A percentile compares a stretch with the other conserved stretches of the same genome.
These are phyloP conservation scores for Sinocyclocheilus anshuiensis DNA, from an alignment of 2,113 vertebrate genomes.

Conservation along the genomic window DNA sequence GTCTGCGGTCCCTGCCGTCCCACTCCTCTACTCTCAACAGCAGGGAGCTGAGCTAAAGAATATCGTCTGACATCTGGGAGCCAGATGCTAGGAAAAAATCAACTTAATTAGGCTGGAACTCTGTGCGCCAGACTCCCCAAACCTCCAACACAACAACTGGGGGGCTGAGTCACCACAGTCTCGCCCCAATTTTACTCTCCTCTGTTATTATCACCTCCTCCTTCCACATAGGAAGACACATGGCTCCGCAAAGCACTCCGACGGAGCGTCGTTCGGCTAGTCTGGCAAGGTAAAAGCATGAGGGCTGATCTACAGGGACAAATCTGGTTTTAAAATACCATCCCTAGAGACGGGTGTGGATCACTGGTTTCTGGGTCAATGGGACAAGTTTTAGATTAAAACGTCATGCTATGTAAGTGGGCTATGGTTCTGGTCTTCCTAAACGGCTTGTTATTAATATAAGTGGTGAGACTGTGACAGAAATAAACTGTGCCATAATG, in stretches of 20 bases:
- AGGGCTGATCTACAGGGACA: conserved; percentile 20
- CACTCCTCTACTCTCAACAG: conserved; percentile 3
- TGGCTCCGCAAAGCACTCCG: neutral
- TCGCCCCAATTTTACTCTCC: conserved; percentile 36
- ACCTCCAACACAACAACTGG: conserved; percentile 43
- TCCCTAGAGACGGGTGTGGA: conserved; percentile 38
- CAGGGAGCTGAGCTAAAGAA: conserved; percentile 39
- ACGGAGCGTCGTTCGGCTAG: neutral
- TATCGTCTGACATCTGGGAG: conserved; percentile 59
- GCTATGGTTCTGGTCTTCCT: neutral
- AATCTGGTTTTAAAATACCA: conserved; percentile 38
- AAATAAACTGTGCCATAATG: conserved; percentile 35
- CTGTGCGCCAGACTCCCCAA: conserved; percentile 52
- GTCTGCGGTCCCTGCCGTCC: conserved; percentile 31
- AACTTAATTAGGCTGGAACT: conserved; percentile 62
- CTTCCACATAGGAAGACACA: conserved; percentile 33
- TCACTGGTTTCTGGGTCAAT: conserved; percentile 39
- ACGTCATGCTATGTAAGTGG: conserved; percentile 29
- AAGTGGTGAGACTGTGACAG: neutral
- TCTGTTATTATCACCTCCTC: conserved; percentile 34
- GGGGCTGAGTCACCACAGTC: conserved; percentile 42
- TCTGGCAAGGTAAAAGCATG: conserved; percentile 12
- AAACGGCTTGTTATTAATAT: conserved; percentile 12
- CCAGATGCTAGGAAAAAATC: conserved; percentile 63
- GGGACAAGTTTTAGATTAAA: conserved; percentile 32